Conservation (phyloP, 2,888 invertebrate genomes). For the Drosophila helvetica region DNA sequence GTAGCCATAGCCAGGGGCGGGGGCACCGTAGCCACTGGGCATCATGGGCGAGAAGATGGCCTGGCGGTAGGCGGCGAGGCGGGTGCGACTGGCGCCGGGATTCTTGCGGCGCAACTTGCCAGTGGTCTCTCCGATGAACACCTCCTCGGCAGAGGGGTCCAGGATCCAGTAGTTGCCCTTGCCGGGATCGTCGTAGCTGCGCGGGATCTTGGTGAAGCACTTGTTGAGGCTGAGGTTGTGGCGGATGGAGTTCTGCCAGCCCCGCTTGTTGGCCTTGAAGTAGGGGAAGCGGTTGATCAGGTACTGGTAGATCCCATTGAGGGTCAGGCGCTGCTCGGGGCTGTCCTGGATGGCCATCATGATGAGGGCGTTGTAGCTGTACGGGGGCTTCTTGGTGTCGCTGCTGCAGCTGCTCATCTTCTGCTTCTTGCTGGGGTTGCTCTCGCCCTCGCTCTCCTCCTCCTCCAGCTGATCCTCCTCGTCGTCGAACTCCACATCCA, state of each 20-base stretch:
- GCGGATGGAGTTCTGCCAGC: constrained; percentile 99
- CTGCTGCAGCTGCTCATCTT: constrained; percentile 57
- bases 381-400: constrained; percentile 94
- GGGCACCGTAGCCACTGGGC: constrained; percentile 70
- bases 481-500: constrained; percentile 62
- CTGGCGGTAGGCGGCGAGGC: constrained; percentile 94
- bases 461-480: constrained; percentile 69
- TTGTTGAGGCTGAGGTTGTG: constrained; percentile 99
- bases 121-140: constrained; percentile 98
- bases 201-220: constrained; percentile 98
- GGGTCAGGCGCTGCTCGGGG: constrained; percentile 94
- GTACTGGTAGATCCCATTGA: constrained; percentile 99
- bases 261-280: constrained; percentile 97
- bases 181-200: constrained; percentile 99
- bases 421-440: constrained; percentile 68
- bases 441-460: constrained; percentile 59
- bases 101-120: constrained; percentile 96
- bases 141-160: constrained; percentile 98
- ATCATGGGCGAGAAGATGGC: constrained; percentile 81
- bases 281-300: constrained; percentile 99
- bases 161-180: constrained; percentile 99
- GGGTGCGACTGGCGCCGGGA: constrained; percentile 94
- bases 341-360: constrained; percentile 99
- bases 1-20: constrained; percentile 64
- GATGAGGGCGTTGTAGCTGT: constrained; percentile 99